phyloP scores from a whole-genome alignment of 2,797 vertebrate genomes.

The Echeneis naucrates region DNA sequence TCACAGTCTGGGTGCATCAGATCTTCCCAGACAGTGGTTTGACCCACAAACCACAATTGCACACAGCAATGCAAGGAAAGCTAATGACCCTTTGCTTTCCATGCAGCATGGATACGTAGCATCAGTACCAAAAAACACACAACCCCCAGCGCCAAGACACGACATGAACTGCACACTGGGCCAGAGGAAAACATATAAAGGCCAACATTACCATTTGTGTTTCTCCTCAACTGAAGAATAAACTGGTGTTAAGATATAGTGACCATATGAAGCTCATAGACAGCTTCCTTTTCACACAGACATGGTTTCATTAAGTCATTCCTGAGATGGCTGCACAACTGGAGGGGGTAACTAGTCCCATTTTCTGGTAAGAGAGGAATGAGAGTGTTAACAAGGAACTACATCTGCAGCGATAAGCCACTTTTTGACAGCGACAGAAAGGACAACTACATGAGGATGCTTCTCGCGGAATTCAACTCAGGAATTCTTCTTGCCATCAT shows the following conservation, averaged over 20 bases:
- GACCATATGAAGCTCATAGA: not conserved
- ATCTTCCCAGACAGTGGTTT: not conserved
- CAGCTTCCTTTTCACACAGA: not conserved
- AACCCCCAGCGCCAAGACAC: not conserved
- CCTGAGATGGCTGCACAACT: not conserved
- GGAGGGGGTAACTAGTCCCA: not conserved
- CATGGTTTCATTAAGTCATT: not conserved
- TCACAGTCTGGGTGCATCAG: not conserved
- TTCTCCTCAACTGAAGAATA: not conserved
- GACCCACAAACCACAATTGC: not conserved
- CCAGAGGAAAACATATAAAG: not conserved
- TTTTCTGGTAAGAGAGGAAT: not conserved
- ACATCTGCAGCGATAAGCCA: not conserved
- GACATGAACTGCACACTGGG: not conserved
- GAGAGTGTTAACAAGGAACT: not conserved
- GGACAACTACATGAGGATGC: not conserved
- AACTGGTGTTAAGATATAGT: no score
- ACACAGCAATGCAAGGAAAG: not conserved
- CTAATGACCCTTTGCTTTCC: not conserved
- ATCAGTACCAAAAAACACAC: constrained; percentile 6
- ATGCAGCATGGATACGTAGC: not conserved
- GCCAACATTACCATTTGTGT: not conserved
- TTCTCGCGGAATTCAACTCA: constrained; percentile 2
- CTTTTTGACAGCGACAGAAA: not conserved
- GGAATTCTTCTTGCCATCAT: not conserved